Evolutionary conservation across 1,140 invertebrate genomes (phyloP).

Genomic region (Drosophila arawakana): DNA sequence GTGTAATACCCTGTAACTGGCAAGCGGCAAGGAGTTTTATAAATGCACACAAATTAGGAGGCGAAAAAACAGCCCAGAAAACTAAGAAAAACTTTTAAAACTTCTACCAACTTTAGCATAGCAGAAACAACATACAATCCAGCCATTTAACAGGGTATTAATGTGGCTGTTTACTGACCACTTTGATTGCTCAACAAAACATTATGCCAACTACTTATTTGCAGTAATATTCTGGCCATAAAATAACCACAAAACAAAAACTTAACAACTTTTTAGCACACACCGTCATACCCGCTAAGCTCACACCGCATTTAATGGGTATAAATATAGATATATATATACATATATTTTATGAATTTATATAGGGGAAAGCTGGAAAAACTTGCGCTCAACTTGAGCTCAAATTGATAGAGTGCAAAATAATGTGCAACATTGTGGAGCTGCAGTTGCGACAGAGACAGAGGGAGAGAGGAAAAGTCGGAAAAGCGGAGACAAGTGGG

Average conservation of each 20-base stretch:
- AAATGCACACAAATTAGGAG: not conserved
- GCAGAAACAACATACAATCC: not conserved
- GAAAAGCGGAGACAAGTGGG: not conserved
- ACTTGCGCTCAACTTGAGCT: constrained; percentile 44
- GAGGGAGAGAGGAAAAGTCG: no score
- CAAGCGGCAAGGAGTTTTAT: not conserved
- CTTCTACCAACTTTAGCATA: not conserved
- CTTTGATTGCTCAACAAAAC: no score
- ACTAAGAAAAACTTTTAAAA: not conserved
- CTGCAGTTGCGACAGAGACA: constrained; percentile 4
- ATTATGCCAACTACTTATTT: no score
- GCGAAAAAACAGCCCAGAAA: not conserved
- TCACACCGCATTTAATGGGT: not conserved
- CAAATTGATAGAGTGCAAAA: constrained; percentile 63
- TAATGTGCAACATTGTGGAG: constrained; percentile 74
- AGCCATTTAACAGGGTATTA: not conserved
- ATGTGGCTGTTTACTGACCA: not conserved
- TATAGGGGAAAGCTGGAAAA: constrained; percentile 30
- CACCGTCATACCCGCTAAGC: not conserved
- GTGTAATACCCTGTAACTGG: constrained; percentile 17
- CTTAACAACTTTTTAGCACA: not conserved
- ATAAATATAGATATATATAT: constrained; percentile 9
- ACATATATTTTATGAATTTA: constrained; percentile 15
- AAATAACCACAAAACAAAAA: not conserved
- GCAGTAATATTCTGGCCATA: no score